These are phyloP conservation scores for Stegana nigrithorax DNA, from an alignment of 2,888 invertebrate genomes.

Conservation along the genomic window DNA sequence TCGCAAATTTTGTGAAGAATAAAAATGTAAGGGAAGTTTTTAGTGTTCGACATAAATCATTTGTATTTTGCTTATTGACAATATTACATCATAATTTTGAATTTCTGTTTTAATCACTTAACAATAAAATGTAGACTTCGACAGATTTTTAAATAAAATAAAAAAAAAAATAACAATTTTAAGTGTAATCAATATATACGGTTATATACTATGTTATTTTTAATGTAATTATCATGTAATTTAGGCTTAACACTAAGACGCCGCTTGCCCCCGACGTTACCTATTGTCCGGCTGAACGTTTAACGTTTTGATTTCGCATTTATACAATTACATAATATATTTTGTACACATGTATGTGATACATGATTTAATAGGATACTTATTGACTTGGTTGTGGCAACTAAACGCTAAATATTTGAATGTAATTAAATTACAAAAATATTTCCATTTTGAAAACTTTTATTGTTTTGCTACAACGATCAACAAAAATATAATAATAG, in stretches of 20 bases:
- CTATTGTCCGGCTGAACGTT: conserved; percentile 13
- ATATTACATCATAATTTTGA: conserved; percentile 5
- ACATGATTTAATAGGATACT: not conserved
- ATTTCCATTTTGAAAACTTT: conserved; percentile 33
- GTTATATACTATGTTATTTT: not conserved
- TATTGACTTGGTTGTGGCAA: conserved; percentile 7
- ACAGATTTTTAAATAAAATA: not conserved
- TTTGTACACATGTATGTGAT: conserved; percentile 4
- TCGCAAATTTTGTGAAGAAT: no score
- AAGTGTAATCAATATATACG: not conserved
- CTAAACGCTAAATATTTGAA: conserved; percentile 22
- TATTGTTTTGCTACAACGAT: conserved; percentile 53
- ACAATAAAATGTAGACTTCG: conserved; percentile 46
- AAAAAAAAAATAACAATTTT: conserved; percentile 12
- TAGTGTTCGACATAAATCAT: conserved; percentile 19
- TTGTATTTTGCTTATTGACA: conserved; percentile 21
- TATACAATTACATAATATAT: conserved; percentile 6
- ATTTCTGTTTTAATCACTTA: conserved; percentile 38
- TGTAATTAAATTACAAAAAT: conserved; percentile 60
- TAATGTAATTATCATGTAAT: not conserved
- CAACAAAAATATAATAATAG: conserved; percentile 55
- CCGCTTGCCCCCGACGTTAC: not conserved
- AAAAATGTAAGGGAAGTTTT: no score
- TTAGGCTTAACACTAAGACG: conserved; percentile 4
- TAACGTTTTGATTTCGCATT: conserved; percentile 10